Conservation (phyloP, 2,113 vertebrate genomes). For the Haplochromis vanheusdeni region DNA sequence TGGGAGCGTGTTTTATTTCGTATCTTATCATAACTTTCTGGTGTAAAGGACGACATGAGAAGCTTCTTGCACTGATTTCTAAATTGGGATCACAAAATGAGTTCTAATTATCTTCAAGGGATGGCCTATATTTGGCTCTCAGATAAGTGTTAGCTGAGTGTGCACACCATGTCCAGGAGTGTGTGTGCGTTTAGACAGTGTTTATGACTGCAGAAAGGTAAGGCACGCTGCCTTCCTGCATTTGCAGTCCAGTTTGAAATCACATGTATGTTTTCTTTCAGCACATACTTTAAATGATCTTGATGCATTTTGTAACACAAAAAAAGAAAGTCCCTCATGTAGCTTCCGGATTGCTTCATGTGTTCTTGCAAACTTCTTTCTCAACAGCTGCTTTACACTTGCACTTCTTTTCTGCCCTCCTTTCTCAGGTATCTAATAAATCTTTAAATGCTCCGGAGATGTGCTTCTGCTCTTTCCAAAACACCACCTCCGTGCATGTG, state of each 20-base stretch:
- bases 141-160: background rate
- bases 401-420: background rate
- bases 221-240: background rate
- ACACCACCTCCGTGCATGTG: background rate
- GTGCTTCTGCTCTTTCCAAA: background rate
- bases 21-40: background rate
- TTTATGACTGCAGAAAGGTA: background rate
- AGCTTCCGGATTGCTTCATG: background rate
- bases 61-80: background rate
- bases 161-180: background rate
- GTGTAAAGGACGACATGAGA: background rate
- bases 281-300: background rate
- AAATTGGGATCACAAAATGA: background rate
- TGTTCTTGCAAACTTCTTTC: background rate
- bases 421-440: background rate
- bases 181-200: background rate
- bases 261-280: background rate
- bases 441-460: background rate
- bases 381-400: background rate
- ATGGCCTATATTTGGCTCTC: constrained; percentile 37
- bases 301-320: background rate
- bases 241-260: background rate
- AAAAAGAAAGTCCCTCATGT: background rate
- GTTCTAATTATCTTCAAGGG: constrained; percentile 25
- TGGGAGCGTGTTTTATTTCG: background rate